These are phyloP conservation scores for Actenoides hombroni DNA, from an alignment of 2,113 vertebrate genomes.

Conservation along the genomic window DNA sequence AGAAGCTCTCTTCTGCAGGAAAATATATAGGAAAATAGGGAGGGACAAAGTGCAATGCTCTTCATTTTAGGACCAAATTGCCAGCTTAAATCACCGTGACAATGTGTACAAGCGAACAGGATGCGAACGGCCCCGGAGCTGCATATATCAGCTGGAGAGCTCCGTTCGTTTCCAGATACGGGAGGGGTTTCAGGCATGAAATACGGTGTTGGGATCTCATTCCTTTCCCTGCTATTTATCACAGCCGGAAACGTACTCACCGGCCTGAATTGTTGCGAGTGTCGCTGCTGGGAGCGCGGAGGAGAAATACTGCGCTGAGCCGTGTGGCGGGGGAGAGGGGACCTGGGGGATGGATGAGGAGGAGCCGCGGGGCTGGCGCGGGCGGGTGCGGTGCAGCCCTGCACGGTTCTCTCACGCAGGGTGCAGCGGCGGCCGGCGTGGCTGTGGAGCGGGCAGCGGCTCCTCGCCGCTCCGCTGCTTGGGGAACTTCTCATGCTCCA, in stretches of 20 bases:
- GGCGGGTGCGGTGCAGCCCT: not conserved
- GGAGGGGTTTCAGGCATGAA: slow-evolving; percentile 45
- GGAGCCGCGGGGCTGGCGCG: not conserved
- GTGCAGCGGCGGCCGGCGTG: not conserved
- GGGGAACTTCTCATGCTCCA: not conserved
- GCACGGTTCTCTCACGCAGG: not conserved
- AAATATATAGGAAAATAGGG: slow-evolving; percentile 15
- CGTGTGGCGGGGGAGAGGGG: not conserved
- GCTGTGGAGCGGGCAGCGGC: not conserved
- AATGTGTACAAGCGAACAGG: slow-evolving; percentile 45
- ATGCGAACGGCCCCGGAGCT: slow-evolving; percentile 4
- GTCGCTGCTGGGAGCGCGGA: slow-evolving; percentile 30
- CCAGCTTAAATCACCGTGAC: slow-evolving; percentile 45
- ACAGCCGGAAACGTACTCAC: not conserved
- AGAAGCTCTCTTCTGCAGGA: not conserved
- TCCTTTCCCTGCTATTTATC: slow-evolving; percentile 44
- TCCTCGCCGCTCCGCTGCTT: not conserved
- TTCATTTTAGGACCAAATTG: slow-evolving; percentile 54
- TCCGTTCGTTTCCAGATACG: slow-evolving; percentile 4
- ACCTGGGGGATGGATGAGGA: not conserved
- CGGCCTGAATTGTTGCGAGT: slow-evolving; percentile 1
- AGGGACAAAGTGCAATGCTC: slow-evolving; percentile 29
- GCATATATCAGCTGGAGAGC: slow-evolving; percentile 14
- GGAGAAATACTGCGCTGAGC: slow-evolving; percentile 54
- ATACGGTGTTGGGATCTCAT: not conserved